phyloP scores from a whole-genome alignment of 2,797 vertebrate genomes.

The Pseudochromis fuscus region DNA sequence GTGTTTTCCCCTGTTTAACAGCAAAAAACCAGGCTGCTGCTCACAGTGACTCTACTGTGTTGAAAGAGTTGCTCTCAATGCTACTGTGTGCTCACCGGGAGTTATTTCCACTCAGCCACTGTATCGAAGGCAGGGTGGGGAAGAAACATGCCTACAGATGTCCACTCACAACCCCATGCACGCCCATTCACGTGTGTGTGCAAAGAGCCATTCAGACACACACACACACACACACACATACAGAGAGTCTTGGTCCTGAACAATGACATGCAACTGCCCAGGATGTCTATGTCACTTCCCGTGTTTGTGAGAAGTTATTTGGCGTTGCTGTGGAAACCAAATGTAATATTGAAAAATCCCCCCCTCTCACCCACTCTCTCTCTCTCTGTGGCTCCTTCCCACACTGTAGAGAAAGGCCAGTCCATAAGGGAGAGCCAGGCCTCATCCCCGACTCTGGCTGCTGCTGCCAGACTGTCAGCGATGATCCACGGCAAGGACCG shows the following conservation, averaged over 20 bases:
- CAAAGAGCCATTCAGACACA: slow-evolving; percentile 3
- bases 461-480: slow-evolving; percentile 83
- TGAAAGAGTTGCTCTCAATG: slow-evolving; percentile 68
- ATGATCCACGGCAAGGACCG: slow-evolving; percentile 89
- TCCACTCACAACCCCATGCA: slow-evolving; percentile 36
- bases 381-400: slow-evolving; percentile 42
- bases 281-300: slow-evolving; percentile 82
- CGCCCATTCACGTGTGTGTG: background rate
- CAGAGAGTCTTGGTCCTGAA: slow-evolving; percentile 59
- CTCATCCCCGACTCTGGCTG: slow-evolving; percentile 80
- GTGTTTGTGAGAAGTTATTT: slow-evolving; percentile 80
- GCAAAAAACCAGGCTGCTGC: slow-evolving; percentile 64
- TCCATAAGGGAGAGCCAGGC: slow-evolving; percentile 84
- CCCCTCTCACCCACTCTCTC: background rate
- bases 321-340: slow-evolving; percentile 79
- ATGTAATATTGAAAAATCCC: slow-evolving; percentile 72
- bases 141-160: slow-evolving; percentile 64
- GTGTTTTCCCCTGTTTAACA: slow-evolving; percentile 70
- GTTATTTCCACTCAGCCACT: slow-evolving; percentile 70
- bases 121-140: slow-evolving; percentile 60
- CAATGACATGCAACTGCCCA: slow-evolving; percentile 77
- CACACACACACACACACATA: slow-evolving; percentile 19
- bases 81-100: slow-evolving; percentile 77
- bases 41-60: slow-evolving; percentile 80
- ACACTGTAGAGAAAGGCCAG: slow-evolving; percentile 86